phyloP scores from a whole-genome alignment of 2,888 invertebrate genomes.

The Tetragonula carbonaria region DNA sequence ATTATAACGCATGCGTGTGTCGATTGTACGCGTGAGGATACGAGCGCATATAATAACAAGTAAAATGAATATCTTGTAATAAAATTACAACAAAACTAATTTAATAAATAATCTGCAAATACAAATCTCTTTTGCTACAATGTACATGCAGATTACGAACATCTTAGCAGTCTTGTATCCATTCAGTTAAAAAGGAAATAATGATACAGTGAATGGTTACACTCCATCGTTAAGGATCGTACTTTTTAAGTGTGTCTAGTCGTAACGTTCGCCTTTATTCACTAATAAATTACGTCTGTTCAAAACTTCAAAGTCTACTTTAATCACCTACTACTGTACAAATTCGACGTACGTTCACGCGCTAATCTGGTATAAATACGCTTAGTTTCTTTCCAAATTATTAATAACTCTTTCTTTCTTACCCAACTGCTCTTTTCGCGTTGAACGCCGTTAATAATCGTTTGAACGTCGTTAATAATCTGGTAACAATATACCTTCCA shows the following conservation, averaged over 20 bases:
- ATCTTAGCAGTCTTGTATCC: constrained; percentile 63
- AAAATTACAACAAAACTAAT: constrained; percentile 75
- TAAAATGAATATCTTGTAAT: constrained; percentile 78
- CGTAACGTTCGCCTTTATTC: constrained; percentile 77
- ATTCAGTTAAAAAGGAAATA: constrained; percentile 52
- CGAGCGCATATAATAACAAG: constrained; percentile 70
- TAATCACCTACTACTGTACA: constrained; percentile 79
- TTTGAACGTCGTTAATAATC: constrained; percentile 2
- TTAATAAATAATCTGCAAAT: constrained; percentile 75
- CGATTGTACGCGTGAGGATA: constrained; percentile 66
- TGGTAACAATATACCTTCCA: constrained; percentile 10
- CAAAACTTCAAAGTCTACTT: constrained; percentile 69
- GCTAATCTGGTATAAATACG: constrained; percentile 61
- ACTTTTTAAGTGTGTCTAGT: constrained; percentile 62
- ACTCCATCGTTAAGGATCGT: constrained; percentile 42
- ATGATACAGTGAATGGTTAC: constrained; percentile 48
- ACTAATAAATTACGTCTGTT: constrained; percentile 81
- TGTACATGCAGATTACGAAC: constrained; percentile 64
- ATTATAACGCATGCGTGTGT: constrained; percentile 56
- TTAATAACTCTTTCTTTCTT: constrained; percentile 32
- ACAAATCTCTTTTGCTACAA: constrained; percentile 58
- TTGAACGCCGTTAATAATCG: too few species aligned
- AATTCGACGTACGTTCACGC: constrained; percentile 73
- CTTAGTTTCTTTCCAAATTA: constrained; percentile 40
- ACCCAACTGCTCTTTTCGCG: constrained; percentile 19